phyloP scores from a whole-genome alignment of 1,140 invertebrate genomes.

The Coelopa frigida region DNA sequence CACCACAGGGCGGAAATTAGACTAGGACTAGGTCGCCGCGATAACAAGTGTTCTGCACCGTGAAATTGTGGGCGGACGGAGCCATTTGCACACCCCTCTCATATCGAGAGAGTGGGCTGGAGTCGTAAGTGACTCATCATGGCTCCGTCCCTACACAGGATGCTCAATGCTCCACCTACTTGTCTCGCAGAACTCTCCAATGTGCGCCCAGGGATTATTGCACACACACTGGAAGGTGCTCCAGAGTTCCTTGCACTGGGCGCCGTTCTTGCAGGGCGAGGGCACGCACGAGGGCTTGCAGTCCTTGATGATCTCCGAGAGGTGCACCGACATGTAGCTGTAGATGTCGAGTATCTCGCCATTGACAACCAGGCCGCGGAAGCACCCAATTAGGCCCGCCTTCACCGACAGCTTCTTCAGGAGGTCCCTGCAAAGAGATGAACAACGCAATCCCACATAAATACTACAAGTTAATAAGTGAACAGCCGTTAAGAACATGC shows the following conservation, averaged over 20 bases:
- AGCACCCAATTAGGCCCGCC: constrained; percentile 87
- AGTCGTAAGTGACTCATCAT: no score
- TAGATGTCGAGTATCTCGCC: constrained; percentile 85
- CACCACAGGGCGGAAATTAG: no score
- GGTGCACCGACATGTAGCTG: constrained; percentile 86
- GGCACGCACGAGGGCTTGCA: constrained; percentile 90
- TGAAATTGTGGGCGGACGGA: no score
- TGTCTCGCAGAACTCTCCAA: constrained; percentile 79
- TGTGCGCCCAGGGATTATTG: constrained; percentile 84
- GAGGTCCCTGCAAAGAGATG: constrained; percentile 65
- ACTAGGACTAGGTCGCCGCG: no score
- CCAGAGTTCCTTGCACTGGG: constrained; percentile 85
- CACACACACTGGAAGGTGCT: constrained; percentile 85
- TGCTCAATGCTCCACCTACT: constrained; percentile 67
- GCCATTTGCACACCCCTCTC: no score
- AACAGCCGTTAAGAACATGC: no score
- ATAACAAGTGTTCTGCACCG: no score
- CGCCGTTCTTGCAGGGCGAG: constrained; percentile 87
- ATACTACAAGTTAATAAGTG: no score
- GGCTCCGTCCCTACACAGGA: no score
- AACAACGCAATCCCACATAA: no score
- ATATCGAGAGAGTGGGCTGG: no score
- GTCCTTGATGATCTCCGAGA: constrained; percentile 83
- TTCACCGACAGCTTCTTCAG: constrained; percentile 71
- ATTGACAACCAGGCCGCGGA: constrained; percentile 85